Evolutionary conservation across 1,140 invertebrate genomes (phyloP), one percentile per base, ranked within the genome.

Genomic region (Holotrichia oblita): DNA sequence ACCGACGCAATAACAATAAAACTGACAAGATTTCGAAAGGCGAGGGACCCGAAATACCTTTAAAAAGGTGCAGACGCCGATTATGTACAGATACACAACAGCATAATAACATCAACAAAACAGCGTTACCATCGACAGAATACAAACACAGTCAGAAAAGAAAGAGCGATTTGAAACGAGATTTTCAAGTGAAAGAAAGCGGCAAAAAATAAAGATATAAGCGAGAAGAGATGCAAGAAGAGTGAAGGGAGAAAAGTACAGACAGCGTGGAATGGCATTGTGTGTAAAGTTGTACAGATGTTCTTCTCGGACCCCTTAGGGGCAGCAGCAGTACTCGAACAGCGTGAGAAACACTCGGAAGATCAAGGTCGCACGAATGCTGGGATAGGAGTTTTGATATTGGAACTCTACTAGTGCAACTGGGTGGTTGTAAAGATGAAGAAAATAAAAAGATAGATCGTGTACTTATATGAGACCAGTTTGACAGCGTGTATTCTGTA

Each of bases 301-400:
- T 48, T 48, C 44, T 34, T 17, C 10, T 48, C 44, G 44, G 44
- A 48, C 44, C 44, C 44, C 44, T 48, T 48, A 17, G 44, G 44
- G 10, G 44, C 44, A 48, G 44, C 27, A 34, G 27, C 27, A 34
- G n/a, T 48, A 10, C n/a, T 17, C n/a, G 44, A 48, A 9, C 34
- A 80, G 77, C 79, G 79, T 80, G 79, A 80, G 79, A 80, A 80
- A 80, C 72, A 59, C 77, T 78, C 48, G 77, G 42, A 78, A 73
- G 77, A 80, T 80, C 79, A 80, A 80, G 79, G 79, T 77, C 79
- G 78, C 27, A 34, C 27, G 27, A 34, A 34, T 34, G 27, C 27
- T 34, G 27, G 27, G 27, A 34, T 34, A 34, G 27, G 27, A 34
- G 27, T 34, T 34, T 34, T 34, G 27, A 34, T 34, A 34, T 34